Evolutionary conservation across 1,140 invertebrate species (phyloP), one percentile per base, ranked within the genome.

Genomic region (Sipha flava): DNA sequence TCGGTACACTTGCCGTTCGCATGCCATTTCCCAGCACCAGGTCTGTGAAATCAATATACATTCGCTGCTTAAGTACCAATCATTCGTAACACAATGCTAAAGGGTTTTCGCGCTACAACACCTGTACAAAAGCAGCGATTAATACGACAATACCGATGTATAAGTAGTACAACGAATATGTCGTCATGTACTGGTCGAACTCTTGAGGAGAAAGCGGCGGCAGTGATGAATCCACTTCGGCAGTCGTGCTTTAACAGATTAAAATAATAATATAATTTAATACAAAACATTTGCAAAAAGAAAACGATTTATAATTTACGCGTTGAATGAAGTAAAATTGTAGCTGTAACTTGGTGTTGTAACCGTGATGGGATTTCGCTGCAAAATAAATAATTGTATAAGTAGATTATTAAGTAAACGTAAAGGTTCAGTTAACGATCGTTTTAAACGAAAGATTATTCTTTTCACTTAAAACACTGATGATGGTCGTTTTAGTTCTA

Each of bases 21-120:
- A 85, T 2, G 85, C 81, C 80, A 84, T 82, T 81, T 86, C 84
- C 86, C 86, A 87, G 34, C 84, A 85, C 18, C 85, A 70, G 10
- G 85, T 84, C 85, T 87, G 68, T 45, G 47, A 79, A 45, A 37
- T 75, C 37, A 80, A n/a, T 21, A 47, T 49, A 31, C 6, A 5
- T 23, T n/a, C n/a, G n/a, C n/a, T n/a, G n/a, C n/a, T n/a, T n/a
- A n/a, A n/a, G n/a, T n/a, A n/a, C n/a, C n/a, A n/a, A n/a, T n/a
- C n/a, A n/a, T n/a, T n/a, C n/a, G n/a, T n/a, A n/a, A n/a, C n/a
- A n/a, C n/a, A n/a, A n/a, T n/a, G n/a, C n/a, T n/a, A n/a, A n/a
- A n/a, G n/a, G n/a, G n/a, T n/a, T n/a, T n/a, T n/a, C n/a, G n/a
- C n/a, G n/a, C n/a, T 23, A 40, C 47, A 10, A n/a, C 72, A 68